Evolutionary conservation across 1,140 invertebrate species (phyloP), one percentile per base, ranked within the genome.

Genomic region (Antheraea mylitta): DNA sequence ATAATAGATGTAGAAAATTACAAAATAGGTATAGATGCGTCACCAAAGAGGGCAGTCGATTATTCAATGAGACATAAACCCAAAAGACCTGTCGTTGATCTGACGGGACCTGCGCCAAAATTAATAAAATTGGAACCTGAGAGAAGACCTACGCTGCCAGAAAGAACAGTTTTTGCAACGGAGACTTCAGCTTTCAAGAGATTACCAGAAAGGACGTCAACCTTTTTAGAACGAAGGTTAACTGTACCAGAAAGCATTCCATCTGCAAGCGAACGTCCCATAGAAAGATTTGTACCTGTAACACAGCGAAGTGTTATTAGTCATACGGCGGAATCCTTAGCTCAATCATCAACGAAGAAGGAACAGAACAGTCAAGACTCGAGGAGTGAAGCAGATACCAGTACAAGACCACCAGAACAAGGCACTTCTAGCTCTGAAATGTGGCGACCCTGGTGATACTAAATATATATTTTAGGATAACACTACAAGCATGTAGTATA

Each of bases 1-100:
- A 85, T 92, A 8, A 92, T 92, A 59, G 90, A 92, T 61, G 90
- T 92, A 4, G 90, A 92, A 68, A 92, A 92, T 62, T 92, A 92
- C 65, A 92, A 90, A 73, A 92, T 92, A 8, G 89, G 89, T 4
- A 92, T 92, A 2, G 90, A 92, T 36, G 90, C 88, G 5, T 92
- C 90, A 6, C 90, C 90, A 0, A 92, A 92, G 75, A 75, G 88
- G 18, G 86, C 87, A 7, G 85, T 92, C 0, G 90, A 92, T 68
- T 92, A 92, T 65, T 89, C 89, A 0, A 85, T 90, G 16, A 73
- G 90, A 61, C 78, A 87, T 16, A 90, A 92, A 59, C 70, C 90
- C 62, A 92, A 92, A 73, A 70, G 90, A 59, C 81, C 89, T 16
- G 75, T 76, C 5, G 8, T 87, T 79, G 71, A 71, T 67, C 0